Conservation (phyloP, 2,888 invertebrate genomes). For the Tolmerus cingulatus region DNA sequence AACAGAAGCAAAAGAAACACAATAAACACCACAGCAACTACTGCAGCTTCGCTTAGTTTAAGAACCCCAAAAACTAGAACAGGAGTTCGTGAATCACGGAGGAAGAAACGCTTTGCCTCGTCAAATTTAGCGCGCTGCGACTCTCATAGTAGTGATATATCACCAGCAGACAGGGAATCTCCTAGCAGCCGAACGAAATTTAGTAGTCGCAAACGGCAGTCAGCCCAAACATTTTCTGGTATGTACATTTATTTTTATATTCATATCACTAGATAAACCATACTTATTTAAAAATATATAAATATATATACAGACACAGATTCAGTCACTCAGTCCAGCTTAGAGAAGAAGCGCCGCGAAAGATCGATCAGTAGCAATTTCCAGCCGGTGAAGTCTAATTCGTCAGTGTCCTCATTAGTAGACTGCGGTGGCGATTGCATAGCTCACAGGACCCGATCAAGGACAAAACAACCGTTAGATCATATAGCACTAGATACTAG, state of each 20-base stretch:
- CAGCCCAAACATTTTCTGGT: constrained; percentile 30
- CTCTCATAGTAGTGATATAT: constrained; percentile 1
- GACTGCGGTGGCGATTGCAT: constrained; percentile 56
- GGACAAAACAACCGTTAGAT: constrained; percentile 55
- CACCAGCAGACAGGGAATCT: not conserved
- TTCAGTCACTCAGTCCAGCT: not conserved
- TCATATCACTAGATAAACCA: not conserved
- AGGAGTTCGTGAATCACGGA: not conserved
- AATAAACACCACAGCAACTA: constrained; percentile 7
- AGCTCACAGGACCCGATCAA: constrained; percentile 61
- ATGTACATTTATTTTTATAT: not conserved
- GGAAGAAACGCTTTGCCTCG: not conserved
- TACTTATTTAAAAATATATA: not conserved
- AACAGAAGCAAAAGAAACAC: constrained; percentile 49
- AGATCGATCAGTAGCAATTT: not conserved
- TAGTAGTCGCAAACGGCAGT: constrained; percentile 31
- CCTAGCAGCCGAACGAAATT: constrained; percentile 26
- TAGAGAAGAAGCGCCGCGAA: constrained; percentile 23
- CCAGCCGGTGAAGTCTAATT: not conserved
- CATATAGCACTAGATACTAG: not conserved
- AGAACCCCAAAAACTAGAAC: not conserved
- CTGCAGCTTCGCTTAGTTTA: constrained; percentile 46
- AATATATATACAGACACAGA: not conserved
- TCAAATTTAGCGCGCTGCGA: not conserved
- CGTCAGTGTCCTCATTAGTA: not conserved